These are phyloP conservation scores for Eulemur rufifrons DNA, from an alignment of 2,113 vertebrate genomes.

Conservation along the genomic window DNA sequence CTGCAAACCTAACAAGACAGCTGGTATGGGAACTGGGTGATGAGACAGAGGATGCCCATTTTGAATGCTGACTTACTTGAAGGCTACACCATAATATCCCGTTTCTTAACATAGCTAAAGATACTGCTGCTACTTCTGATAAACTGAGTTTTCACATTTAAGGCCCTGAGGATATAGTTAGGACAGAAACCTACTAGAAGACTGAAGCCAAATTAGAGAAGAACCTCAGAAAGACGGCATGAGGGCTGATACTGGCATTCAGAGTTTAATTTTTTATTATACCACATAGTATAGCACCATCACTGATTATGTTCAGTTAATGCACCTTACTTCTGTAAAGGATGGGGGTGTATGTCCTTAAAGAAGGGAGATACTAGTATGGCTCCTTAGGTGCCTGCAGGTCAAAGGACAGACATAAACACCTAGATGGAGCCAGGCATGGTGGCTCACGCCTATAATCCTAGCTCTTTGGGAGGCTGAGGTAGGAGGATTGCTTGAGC, in stretches of 20 bases:
- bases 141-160: background rate
- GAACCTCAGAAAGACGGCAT: background rate
- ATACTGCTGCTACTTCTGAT: background rate
- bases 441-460: too few species aligned
- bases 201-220: background rate
- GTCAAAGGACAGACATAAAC: background rate
- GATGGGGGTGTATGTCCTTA: accelerated
- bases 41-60: background rate
- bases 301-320: background rate
- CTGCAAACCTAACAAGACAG: background rate
- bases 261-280: background rate
- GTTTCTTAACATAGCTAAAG: background rate
- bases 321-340: background rate
- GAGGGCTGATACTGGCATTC: background rate
- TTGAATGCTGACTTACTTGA: background rate
- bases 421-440: too few species aligned
- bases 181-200: background rate
- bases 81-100: accelerated
- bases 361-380: background rate
- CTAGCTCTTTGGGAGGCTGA: too few species aligned
- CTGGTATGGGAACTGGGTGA: background rate
- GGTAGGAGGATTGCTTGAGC: too few species aligned
- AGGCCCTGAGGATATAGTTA: background rate
- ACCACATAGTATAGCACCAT: background rate
- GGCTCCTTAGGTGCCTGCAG: background rate